Base-by-base conservation (phyloP, 2,888 invertebrate species). In the Alloscopus bannaensis region DNA sequence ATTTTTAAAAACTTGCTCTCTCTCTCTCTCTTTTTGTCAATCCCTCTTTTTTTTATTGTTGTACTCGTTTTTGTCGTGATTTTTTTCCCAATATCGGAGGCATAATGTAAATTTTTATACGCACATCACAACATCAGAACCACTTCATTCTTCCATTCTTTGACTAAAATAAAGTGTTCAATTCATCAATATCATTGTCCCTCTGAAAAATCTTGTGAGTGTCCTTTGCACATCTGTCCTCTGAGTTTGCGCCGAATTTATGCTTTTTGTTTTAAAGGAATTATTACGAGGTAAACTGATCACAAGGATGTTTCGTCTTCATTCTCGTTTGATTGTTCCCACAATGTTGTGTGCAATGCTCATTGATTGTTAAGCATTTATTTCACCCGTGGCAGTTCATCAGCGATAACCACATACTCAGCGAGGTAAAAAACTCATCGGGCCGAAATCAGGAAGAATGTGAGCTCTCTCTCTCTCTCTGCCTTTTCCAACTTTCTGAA, bases 381-480 rank as follows among this genome's bases (percentile, higher is more conserved):
- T 71, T 52, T 66, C 60, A 71, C 72, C 64, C 57, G 72, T 79
- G 79, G 79, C 79, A 72, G 79, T 79, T 79, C 79, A 73, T 79
- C 72, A 79, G 42, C 45, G 57, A 16, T 62, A 75, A 66, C 64
- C 72, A 57, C 65, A 66, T 57, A 26, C 64, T 42, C 52, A 52
- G 36, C 52, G 20, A 20, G 18, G 6, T 52, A 20, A 24, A 8
- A 6, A 18, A n/a, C 52, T 52, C 64, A 64, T 64, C 47, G 60
- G 36, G 60, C 60, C 60, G 60, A 40, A 60, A 60, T 60, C 36
- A 60, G 22, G 60, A 60, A 36, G 18, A 11, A 45, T 22, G 52
- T 52, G 24, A 52, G 52, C 24, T 36, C 13, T 36, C n/a, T 22
- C 24, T 52, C 20, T 52, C 16, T 52, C 6, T 55, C 6, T 55